Evolutionary conservation across 2,888 invertebrate species (phyloP), one percentile per base, ranked within the genome.

Genomic region (Limenitis camilla): DNA sequence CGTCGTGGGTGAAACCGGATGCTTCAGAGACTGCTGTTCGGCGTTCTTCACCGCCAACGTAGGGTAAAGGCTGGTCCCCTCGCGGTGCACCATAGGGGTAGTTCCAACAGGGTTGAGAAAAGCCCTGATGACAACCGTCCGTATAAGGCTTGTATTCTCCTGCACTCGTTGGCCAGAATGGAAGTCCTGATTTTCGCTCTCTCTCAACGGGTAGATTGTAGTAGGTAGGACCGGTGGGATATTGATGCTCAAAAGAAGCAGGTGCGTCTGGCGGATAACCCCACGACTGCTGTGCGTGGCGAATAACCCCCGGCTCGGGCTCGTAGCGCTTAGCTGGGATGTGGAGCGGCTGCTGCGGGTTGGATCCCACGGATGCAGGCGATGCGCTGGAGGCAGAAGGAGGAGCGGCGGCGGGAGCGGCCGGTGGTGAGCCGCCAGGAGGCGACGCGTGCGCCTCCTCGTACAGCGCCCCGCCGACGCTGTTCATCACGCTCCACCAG

Each of bases 401-500:
- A 61, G 91, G 90, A 61, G 92, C 92, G 62, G 91, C 90, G 56
- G 92, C 91, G 49, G 92, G 91, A 57, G 92, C 91, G 55, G 92
- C 91, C 51, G 92, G 91, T 76, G 90, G 90, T 55, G 92, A 83
- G 50, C 91, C 72, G 50, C 84, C 81, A 59, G 90, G 88, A 40
- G 90, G 89, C 74, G 90, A 89, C 70, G 90, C 84, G 76, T 88
- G 89, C 82, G 90, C 78, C 88, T 93, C 93, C 81, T 93, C 93
- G 89, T 93, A 93, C 67, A 92, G 89, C 84, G 92, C 91, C 86
- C 93, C 92, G 91, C 93, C 93, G 75, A 86, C 91, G 74, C 86
- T 86, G 92, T 93, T 93, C 93, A 93, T 93, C 92, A 93, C 93
- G 89, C 91, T 91, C 92, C 93, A 93, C 92, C 93, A 93, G 89